Base-by-base conservation (phyloP, 2,113 vertebrate genomes). In the Taurulus bubalis region DNA sequence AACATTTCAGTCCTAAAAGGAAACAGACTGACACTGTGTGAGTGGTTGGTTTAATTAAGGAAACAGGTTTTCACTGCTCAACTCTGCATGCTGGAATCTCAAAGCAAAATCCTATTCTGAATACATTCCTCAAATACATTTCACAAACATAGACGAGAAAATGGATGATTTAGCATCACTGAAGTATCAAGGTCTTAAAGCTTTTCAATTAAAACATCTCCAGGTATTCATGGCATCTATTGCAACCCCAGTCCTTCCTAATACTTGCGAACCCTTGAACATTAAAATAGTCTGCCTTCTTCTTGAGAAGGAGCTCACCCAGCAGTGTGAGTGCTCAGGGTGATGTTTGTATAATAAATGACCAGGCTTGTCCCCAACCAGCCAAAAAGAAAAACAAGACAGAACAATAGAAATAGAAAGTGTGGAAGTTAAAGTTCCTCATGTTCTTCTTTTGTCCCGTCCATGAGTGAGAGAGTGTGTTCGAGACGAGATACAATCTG, bases 401-500 rank as follows among this genome's bases (percentile, higher is more conserved):
- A 69, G 59, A 84, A 91, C 85, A 89, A 89, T 77, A 77, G 89
- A 90, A 88, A 77, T 2, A 79, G 55, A 79, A 85, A 90, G 76
- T 87, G 65, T 71, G 40, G 60, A 71, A 69, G 80, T 45, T 69
- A 15, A 76, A 63, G 62, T 74, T 32, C 56, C 81, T 85, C 55
- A 76, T 83, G 77, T 83, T 75, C 76, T 68, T 40, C 59, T 70
- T 82, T 80, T 80, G 47, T 83, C 63, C 51, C 53, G 11, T 42
- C 9, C 16, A 68, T 38, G 24, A 55, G 47, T 38, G 36, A 67
- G 20, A 36, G 58, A 79, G 30, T 12, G 53, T 49, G 70, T n/a
- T 16, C 30, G 66, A 40, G 24, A 75, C 30, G 66, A 40, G 24
- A 75, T 0, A 63, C 14, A 49, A 14, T 59, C 45, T 51, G 83